phyloP scores from a whole-genome alignment of 2,888 invertebrate species.

The Formica aserva region DNA sequence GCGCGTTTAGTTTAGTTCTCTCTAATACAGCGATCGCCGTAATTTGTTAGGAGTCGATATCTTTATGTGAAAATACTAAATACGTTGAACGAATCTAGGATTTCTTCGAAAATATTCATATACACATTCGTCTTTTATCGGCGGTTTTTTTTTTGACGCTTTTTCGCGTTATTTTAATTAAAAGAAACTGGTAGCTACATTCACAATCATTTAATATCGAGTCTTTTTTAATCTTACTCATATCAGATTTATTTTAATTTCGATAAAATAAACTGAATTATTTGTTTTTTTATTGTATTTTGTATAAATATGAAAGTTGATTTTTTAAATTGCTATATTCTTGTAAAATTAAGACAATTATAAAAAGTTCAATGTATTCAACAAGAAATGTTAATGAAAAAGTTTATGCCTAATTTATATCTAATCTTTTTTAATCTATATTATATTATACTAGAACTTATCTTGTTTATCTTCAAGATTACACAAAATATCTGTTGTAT shows the following conservation, averaged over 20 bases:
- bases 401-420: not conserved
- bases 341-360: not conserved
- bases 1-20: conserved; percentile 11
- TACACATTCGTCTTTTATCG: not conserved
- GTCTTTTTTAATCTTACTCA: not conserved
- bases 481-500: not conserved
- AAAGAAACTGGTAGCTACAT: no score
- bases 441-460: not conserved
- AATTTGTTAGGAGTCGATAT: not conserved
- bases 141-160: not conserved
- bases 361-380: not conserved
- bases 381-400: not conserved
- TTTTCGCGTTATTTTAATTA: not conserved
- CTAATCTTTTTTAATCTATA: not conserved
- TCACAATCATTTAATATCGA: not conserved
- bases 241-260: not conserved
- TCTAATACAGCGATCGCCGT: not conserved
- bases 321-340: not conserved
- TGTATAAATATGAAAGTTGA: not conserved
- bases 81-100: not conserved
- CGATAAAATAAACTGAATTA: not conserved
- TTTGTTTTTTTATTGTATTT: not conserved
- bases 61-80: not conserved
- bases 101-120: not conserved
- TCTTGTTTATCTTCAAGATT: not conserved